Evolutionary conservation across 1,140 invertebrate species (phyloP).

Genomic region (Drosophila parvula): DNA sequence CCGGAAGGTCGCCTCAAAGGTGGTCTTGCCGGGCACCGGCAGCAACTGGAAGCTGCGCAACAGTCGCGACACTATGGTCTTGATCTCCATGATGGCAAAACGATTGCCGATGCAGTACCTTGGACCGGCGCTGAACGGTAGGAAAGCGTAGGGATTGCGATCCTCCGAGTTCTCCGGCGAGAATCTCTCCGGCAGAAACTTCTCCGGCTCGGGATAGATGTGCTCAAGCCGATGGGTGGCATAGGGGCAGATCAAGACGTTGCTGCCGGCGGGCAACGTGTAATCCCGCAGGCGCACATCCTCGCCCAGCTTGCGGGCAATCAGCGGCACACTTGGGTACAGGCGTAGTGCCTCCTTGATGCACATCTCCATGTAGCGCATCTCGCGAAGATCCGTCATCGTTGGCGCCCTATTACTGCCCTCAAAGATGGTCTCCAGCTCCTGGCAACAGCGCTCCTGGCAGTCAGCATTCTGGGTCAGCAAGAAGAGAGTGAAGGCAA

Average conservation of each 20-base stretch:
- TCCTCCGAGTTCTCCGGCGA: slow-evolving; percentile 85
- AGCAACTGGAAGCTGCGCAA: slow-evolving; percentile 86
- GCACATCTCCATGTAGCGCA: slow-evolving; percentile 88
- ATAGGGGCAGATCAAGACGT: slow-evolving; percentile 85
- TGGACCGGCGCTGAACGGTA: slow-evolving; percentile 89
- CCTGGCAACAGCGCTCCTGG: slow-evolving; percentile 87
- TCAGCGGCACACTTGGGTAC: slow-evolving; percentile 89
- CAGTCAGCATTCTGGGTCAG: slow-evolving; percentile 87
- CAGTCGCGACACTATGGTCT: slow-evolving; percentile 88
- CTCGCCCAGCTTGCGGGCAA: slow-evolving; percentile 86
- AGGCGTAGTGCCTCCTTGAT: slow-evolving; percentile 88
- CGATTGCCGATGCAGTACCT: slow-evolving; percentile 86
- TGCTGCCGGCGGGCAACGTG: slow-evolving; percentile 81
- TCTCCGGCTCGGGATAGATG: slow-evolving; percentile 89
- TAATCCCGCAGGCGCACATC: slow-evolving; percentile 85
- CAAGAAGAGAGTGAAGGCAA: slow-evolving; percentile 87
- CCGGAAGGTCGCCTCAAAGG: slow-evolving; percentile 85
- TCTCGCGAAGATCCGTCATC: slow-evolving; percentile 86
- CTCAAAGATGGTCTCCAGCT: slow-evolving; percentile 87
- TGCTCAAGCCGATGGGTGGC: slow-evolving; percentile 88
- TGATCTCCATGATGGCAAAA: slow-evolving; percentile 90
- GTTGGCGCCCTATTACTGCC: slow-evolving; percentile 83
- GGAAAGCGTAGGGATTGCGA: slow-evolving; percentile 87
- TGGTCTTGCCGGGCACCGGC: slow-evolving; percentile 84
- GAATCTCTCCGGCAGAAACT: slow-evolving; percentile 90